These are phyloP conservation scores for Andrena praecox DNA, from an alignment of 2,888 invertebrate species.

Conservation along the genomic window DNA sequence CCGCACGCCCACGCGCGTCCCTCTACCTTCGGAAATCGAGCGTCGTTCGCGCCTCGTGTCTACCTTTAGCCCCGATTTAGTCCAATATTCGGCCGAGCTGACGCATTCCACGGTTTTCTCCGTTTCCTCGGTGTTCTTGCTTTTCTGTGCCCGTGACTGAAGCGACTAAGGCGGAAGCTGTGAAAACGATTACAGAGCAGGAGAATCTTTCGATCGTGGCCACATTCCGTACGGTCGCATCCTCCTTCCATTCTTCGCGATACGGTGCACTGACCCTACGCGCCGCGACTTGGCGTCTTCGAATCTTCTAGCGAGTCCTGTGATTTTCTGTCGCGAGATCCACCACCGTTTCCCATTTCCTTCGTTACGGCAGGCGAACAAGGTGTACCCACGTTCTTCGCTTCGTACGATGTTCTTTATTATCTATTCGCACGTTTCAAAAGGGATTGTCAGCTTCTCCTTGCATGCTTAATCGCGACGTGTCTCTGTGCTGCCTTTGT, in stretches of 20 bases:
- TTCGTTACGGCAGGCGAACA: background rate
- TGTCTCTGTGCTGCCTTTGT: background rate
- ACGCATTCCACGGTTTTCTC: constrained; percentile 36
- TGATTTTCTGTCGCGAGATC: constrained; percentile 1
- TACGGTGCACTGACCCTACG: constrained; percentile 73
- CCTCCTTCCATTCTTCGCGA: constrained; percentile 61
- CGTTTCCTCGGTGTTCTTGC: background rate
- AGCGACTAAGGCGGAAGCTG: constrained; percentile 60
- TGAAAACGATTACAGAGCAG: constrained; percentile 25
- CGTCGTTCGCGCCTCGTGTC: constrained; percentile 51
- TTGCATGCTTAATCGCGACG: background rate
- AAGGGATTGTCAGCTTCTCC: background rate
- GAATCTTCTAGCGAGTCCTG: constrained; percentile 16
- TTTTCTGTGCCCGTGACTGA: too few species aligned
- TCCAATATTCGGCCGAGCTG: constrained; percentile 38
- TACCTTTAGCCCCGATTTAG: constrained; percentile 28
- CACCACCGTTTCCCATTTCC: background rate
- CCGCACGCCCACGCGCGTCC: constrained; percentile 70
- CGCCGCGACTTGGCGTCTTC: constrained; percentile 56
- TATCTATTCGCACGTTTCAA: background rate
- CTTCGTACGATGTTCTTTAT: constrained; percentile 5
- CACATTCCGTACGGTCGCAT: constrained; percentile 66
- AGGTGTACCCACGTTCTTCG: background rate
- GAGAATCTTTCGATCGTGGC: constrained; percentile 65
- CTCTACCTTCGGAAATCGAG: constrained; percentile 51